phyloP scores from a whole-genome alignment of 2,797 vertebrate species.

The Trematomus bernacchii region DNA sequence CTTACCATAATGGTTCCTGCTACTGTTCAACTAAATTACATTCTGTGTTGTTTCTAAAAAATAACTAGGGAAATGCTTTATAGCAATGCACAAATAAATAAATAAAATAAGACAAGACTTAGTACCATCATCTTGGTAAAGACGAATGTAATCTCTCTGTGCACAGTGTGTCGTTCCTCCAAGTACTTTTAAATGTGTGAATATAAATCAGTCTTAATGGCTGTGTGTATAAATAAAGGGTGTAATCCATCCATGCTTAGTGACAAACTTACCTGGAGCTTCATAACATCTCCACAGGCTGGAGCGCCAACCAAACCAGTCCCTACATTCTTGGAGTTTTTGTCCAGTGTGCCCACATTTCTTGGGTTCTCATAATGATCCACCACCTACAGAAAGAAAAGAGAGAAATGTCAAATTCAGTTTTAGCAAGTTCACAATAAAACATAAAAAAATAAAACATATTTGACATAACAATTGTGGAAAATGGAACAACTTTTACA shows the following conservation, averaged over 20 bases:
- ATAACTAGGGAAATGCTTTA: background rate
- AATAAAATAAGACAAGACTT: too few relatives aligned
- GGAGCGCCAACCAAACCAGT: constrained; percentile 97
- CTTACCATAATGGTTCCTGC: background rate
- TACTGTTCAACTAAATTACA: background rate
- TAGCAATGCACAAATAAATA: background rate
- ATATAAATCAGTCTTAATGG: background rate
- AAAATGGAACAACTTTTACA: too few relatives aligned
- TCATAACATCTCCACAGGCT: constrained; percentile 98
- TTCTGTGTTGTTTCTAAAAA: background rate
- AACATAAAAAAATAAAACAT: too few relatives aligned
- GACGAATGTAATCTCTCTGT: too few relatives aligned
- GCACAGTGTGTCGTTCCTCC: too few relatives aligned
- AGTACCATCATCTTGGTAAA: too few relatives aligned
- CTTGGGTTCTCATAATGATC: constrained; percentile 99
- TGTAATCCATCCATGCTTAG: background rate
- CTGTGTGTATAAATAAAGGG: background rate
- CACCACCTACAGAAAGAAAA: constrained; percentile 87
- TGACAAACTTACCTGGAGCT: constrained; percentile 89
- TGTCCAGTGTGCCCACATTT: constrained; percentile 95
- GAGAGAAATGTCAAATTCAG: background rate
- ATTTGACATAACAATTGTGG: too few relatives aligned
- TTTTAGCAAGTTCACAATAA: background rate
- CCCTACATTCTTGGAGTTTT: constrained; percentile 93
- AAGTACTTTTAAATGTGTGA: background rate